phyloP scores from a whole-genome alignment of 2,113 vertebrate genomes.

The Egretta garzetta region DNA sequence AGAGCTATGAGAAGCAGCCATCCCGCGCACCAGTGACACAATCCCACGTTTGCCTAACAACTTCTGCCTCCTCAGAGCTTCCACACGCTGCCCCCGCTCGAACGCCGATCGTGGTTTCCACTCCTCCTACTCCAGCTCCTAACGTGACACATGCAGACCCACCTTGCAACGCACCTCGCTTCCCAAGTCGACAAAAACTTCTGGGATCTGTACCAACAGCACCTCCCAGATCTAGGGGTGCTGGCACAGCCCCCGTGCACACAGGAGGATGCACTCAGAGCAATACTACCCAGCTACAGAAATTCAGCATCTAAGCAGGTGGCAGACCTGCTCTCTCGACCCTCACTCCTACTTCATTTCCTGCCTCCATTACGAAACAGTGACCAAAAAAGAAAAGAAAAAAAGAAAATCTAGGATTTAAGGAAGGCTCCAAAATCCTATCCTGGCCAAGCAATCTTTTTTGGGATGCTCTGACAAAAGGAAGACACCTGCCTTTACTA shows the following conservation, averaged over 20 bases:
- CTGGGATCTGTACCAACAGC: background rate
- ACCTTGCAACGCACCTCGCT: background rate
- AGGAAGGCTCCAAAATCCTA: background rate
- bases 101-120: background rate
- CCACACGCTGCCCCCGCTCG: background rate
- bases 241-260: background rate
- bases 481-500: background rate
- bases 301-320: background rate
- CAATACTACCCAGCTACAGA: background rate
- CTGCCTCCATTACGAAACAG: background rate
- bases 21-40: background rate
- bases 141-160: rapidly evolving
- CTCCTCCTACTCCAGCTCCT: background rate
- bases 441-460: background rate
- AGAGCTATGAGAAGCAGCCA: background rate
- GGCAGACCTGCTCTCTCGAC: background rate
- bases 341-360: background rate
- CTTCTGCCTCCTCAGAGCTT: constrained; percentile 20
- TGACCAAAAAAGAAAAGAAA: background rate
- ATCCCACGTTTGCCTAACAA: constrained; percentile 4
- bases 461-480: background rate
- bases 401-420: background rate
- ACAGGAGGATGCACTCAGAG: background rate
- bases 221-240: background rate
- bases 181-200: rapidly evolving